Conservation (phyloP, 1,140 invertebrate species). For the Rhizoglyphus robini region DNA sequence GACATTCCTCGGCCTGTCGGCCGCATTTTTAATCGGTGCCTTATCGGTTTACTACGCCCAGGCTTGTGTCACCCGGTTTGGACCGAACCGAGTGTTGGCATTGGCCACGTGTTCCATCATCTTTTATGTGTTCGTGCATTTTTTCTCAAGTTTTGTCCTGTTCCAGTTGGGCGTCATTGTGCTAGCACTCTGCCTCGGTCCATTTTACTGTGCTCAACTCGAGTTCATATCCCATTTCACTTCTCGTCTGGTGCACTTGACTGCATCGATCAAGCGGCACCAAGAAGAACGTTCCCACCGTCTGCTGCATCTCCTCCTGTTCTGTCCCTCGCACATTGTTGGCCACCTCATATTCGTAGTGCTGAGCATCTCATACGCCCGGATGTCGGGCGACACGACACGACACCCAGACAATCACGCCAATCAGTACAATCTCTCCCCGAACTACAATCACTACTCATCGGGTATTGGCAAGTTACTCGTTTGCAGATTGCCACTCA, state of each 20-base stretch:
- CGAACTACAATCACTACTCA: too few relatives aligned
- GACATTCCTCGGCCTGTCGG: constrained; percentile 22
- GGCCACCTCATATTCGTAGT: constrained; percentile 11
- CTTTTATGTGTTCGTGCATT: constrained; percentile 26
- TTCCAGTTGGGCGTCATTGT: constrained; percentile 6
- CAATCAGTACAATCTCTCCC: too few relatives aligned
- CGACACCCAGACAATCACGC: too few relatives aligned
- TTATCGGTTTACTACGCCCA: constrained; percentile 26
- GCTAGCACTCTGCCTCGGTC: background rate
- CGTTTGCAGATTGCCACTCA: too few relatives aligned
- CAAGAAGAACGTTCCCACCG: background rate
- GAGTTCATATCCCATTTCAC: background rate
- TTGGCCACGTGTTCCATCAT: constrained; percentile 24
- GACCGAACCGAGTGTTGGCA: constrained; percentile 25
- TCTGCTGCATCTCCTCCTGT: background rate
- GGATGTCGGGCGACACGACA: too few relatives aligned
- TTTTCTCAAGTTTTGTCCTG: constrained; percentile 22
- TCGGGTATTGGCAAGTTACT: too few relatives aligned
- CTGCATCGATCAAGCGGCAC: background rate
- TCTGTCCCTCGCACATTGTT: constrained; percentile 12
- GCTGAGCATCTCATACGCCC: background rate
- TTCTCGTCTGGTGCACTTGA: background rate
- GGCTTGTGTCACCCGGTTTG: constrained; percentile 24
- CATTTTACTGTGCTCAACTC: constrained; percentile 11
- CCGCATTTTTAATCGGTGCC: constrained; percentile 23